Evolutionary conservation across 2,888 invertebrate genomes (phyloP).

Genomic region (Gymnoscelis rufifasciata): DNA sequence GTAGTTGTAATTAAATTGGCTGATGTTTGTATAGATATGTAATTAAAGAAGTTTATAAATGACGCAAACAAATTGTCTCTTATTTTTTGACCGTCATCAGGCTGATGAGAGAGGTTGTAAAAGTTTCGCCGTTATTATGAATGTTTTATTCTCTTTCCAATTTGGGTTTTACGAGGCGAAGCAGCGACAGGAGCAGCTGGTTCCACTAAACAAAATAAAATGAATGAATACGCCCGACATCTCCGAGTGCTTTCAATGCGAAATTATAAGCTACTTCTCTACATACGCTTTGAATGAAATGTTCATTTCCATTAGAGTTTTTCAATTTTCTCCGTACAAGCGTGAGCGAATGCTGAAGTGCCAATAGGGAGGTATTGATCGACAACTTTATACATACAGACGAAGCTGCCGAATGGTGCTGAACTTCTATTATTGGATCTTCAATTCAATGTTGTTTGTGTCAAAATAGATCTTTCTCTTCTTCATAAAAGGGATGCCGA

Average conservation of each 20-base stretch:
- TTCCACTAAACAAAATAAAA: constrained; percentile 67
- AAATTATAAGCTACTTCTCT: constrained; percentile 42
- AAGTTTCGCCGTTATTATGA: constrained; percentile 48
- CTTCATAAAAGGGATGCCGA: neutral
- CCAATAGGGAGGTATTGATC: constrained; percentile 31
- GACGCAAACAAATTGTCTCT: constrained; percentile 35
- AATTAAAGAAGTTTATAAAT: constrained; percentile 74
- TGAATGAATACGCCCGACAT: constrained; percentile 49
- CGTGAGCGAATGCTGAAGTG: constrained; percentile 27
- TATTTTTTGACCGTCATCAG: constrained; percentile 29
- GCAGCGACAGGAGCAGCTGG: constrained; percentile 61
- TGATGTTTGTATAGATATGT: constrained; percentile 75
- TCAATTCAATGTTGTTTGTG: constrained; percentile 14
- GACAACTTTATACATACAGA: constrained; percentile 21
- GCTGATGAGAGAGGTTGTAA: constrained; percentile 39
- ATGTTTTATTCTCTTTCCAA: constrained; percentile 63
- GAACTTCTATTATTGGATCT: constrained; percentile 27
- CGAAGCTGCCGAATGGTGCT: constrained; percentile 22
- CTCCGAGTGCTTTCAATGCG: constrained; percentile 45
- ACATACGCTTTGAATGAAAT: constrained; percentile 46
- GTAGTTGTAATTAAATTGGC: constrained; percentile 71
- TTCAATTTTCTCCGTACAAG: constrained; percentile 36
- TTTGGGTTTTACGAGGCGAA: constrained; percentile 62
- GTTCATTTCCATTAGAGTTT: constrained; percentile 42
- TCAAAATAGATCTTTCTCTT: constrained; percentile 10